Conservation (phyloP, 2,888 invertebrate species). For the Ditula angustiorana region DNA sequence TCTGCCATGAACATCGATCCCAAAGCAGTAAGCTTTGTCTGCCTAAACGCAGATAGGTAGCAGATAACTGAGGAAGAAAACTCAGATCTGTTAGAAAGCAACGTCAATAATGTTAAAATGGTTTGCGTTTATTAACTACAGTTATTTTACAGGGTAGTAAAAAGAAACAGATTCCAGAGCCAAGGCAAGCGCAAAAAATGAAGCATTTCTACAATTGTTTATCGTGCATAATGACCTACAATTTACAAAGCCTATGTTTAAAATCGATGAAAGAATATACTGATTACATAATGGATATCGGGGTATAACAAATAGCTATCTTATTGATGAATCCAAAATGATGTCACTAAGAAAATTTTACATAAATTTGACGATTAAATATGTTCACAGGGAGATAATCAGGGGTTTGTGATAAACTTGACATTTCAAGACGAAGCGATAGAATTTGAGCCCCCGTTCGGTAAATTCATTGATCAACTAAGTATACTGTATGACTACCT, state of each 20-base stretch:
- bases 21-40: too few relatives aligned
- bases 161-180: constrained; percentile 88
- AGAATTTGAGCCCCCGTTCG: constrained; percentile 90
- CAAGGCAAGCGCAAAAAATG: constrained; percentile 87
- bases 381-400: constrained; percentile 85
- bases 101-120: too few relatives aligned
- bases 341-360: not conserved
- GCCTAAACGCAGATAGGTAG: too few relatives aligned
- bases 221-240: constrained; percentile 94
- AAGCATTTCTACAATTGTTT: constrained; percentile 94
- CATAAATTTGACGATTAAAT: not conserved
- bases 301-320: too few relatives aligned
- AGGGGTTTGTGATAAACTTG: constrained; percentile 88
- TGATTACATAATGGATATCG: constrained; percentile 90
- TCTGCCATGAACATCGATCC: too few relatives aligned
- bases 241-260: constrained; percentile 92
- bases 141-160: constrained; percentile 84
- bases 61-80: too few relatives aligned
- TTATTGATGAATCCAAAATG: not conserved
- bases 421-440: constrained; percentile 86
- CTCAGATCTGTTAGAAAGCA: too few relatives aligned
- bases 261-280: constrained; percentile 92
- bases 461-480: constrained; percentile 89
- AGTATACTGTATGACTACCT: constrained; percentile 90
- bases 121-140: too few relatives aligned